Conservation (phyloP, 1,140 invertebrate species). For the Apocrypta bakeri region DNA sequence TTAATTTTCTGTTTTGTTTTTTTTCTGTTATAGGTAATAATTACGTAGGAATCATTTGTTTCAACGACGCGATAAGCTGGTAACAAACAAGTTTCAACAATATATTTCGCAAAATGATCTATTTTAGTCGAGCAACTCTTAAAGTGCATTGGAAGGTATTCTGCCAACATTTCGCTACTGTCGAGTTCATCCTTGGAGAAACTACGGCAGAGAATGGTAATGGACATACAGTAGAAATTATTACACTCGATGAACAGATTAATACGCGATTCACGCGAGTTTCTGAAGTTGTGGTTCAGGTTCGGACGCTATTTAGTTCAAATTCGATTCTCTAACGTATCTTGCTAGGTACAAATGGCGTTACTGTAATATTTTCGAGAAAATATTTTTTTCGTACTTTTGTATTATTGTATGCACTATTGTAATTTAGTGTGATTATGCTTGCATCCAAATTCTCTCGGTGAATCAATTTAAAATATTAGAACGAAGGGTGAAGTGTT, state of each 20-base stretch:
- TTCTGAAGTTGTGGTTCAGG: background rate
- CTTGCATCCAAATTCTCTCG: no score
- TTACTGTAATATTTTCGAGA: no score
- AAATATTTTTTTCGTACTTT: no score
- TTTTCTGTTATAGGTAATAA: constrained; percentile 16
- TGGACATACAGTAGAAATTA: background rate
- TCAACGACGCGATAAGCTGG: background rate
- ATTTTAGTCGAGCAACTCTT: background rate
- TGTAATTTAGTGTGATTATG: no score
- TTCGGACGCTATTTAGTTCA: background rate
- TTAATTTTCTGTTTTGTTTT: background rate
- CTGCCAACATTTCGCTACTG: no score
- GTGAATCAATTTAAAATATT: no score
- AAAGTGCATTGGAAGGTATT: background rate
- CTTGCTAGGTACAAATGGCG: no score
- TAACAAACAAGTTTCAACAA: background rate
- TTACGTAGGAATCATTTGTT: background rate
- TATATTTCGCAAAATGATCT: background rate
- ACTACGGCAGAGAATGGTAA: background rate
- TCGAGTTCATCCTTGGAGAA: background rate
- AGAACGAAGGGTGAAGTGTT: no score
- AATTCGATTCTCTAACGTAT: background rate
- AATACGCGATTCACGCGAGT: background rate
- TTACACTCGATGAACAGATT: background rate
- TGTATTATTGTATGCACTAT: no score